Evolutionary conservation across 2,113 vertebrate species (phyloP).

Genomic region (Serilophus lunatus): DNA sequence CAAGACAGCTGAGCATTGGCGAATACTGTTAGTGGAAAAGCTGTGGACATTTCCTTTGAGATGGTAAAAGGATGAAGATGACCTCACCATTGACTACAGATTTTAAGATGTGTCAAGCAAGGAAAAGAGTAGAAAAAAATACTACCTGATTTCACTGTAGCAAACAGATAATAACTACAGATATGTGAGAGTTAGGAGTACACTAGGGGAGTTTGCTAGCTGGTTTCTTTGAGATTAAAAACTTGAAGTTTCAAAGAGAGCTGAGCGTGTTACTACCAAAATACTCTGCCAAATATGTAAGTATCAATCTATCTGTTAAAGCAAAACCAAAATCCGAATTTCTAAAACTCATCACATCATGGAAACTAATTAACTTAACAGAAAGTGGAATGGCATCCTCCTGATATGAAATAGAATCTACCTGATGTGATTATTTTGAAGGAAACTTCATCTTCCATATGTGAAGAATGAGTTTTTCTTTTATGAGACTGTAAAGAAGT

Average conservation of each 20-base stretch:
- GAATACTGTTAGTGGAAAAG: background rate
- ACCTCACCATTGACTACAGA: background rate
- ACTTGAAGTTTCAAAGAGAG: background rate
- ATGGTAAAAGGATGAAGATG: background rate
- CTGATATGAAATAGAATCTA: background rate
- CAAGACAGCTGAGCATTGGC: background rate
- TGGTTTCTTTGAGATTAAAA: constrained; percentile 31
- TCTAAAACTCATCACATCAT: background rate
- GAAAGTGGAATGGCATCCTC: background rate
- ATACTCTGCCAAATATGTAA: background rate
- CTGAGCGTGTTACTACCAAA: background rate
- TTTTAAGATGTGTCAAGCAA: background rate
- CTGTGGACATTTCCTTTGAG: background rate
- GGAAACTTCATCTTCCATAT: background rate
- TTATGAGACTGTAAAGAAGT: background rate
- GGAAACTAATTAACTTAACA: background rate
- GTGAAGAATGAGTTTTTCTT: background rate
- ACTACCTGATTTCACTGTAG: background rate
- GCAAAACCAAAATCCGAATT: background rate
- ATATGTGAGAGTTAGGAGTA: background rate
- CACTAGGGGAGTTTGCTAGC: background rate
- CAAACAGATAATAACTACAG: background rate
- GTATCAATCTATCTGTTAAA: background rate
- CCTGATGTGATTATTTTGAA: background rate
- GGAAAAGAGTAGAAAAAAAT: background rate